Percentiles rank a stretch among this genome's conserved stretches.
phyloP scores from a whole-genome alignment of 2,797 vertebrate species.

The Iguana delicatissima region DNA sequence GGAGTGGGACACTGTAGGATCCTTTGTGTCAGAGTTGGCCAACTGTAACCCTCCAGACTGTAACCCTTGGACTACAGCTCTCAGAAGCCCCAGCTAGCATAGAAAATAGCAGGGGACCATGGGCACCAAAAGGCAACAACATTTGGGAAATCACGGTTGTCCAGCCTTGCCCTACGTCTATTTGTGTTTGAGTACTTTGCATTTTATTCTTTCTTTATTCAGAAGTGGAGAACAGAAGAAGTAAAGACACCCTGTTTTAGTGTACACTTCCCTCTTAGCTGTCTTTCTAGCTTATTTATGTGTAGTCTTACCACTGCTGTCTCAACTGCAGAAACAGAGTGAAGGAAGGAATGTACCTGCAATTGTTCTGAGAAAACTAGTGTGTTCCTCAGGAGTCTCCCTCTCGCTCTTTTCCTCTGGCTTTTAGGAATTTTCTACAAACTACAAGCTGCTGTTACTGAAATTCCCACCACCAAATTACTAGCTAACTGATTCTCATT shows the following conservation, averaged over 20 bases:
- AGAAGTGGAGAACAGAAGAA: neutral
- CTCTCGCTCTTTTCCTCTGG: neutral
- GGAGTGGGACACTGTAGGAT: neutral
- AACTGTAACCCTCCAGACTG: too few species aligned
- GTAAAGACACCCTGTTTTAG: neutral
- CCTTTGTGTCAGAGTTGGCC: too few species aligned
- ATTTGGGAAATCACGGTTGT: too few species aligned
- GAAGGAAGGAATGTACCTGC: neutral
- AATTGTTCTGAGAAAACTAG: neutral
- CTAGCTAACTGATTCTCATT: neutral
- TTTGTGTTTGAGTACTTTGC: neutral
- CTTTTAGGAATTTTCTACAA: neutral
- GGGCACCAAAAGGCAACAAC: too few species aligned
- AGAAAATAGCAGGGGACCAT: too few species aligned
- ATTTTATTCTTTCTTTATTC: neutral
- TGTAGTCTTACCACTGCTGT: too few species aligned
- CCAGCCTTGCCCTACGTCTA: too few species aligned
- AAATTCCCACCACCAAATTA: neutral
- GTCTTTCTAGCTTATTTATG: neutral
- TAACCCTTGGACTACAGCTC: too few species aligned
- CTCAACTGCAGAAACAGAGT: neutral
- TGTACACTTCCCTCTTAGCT: neutral
- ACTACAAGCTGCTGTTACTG: neutral
- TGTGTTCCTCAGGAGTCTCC: too few species aligned
- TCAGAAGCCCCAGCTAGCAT: too few species aligned